These are phyloP conservation scores for Ormyrus rosae DNA, from an alignment of 2,888 invertebrate species.

Conservation along the genomic window DNA sequence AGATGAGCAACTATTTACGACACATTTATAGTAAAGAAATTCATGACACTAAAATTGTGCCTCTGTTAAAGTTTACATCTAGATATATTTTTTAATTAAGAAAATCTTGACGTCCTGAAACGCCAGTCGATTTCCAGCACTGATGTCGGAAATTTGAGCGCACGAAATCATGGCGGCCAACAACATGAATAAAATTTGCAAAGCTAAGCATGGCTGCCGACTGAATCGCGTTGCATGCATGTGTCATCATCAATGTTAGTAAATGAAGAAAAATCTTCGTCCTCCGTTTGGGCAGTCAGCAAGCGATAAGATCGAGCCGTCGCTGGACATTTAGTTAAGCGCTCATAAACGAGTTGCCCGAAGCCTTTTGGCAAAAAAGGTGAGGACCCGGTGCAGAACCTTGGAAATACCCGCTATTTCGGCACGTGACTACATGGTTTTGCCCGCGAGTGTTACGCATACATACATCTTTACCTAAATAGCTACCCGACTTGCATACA, in stretches of 20 bases:
- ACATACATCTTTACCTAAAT: conserved; percentile 1
- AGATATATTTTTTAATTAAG: no score
- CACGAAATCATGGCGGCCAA: conserved; percentile 17
- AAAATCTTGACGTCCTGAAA: no score
- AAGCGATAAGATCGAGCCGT: not conserved
- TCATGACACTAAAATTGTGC: no score
- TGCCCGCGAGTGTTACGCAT: conserved; percentile 22
- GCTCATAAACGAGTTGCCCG: not conserved
- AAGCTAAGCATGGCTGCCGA: conserved; percentile 65
- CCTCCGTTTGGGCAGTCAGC: conserved; percentile 7
- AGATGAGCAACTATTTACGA: no score
- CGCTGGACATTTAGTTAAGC: not conserved
- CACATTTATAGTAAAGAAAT: no score
- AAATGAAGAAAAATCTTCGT: conserved; percentile 58
- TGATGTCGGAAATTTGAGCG: no score
- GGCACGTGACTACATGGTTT: conserved; percentile 34
- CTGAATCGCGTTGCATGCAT: conserved; percentile 56
- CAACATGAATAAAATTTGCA: conserved; percentile 23
- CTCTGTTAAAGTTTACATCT: no score
- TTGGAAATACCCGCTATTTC: conserved; percentile 26
- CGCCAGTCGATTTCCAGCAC: no score
- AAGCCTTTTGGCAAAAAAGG: conserved; percentile 13
- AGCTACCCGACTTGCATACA: not conserved
- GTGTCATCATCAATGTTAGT: conserved; percentile 63
- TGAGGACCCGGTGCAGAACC: conserved; percentile 5